Evolutionary conservation across 2,888 invertebrate genomes (phyloP).

Genomic region (Erpobdella octoculata): DNA sequence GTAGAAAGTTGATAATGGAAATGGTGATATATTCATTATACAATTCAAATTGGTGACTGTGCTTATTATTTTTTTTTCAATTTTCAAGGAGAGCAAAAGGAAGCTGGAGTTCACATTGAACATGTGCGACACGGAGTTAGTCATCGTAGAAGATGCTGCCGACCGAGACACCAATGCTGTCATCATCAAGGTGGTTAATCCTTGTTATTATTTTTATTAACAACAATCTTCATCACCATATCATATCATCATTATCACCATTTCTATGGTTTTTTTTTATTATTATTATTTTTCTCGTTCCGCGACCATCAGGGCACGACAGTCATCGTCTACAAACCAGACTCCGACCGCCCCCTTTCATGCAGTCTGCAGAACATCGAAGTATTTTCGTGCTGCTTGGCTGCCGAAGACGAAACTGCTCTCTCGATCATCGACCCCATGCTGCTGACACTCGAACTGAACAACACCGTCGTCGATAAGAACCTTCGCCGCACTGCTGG

Average conservation of each 20-base stretch:
- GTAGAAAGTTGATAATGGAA: too few species aligned
- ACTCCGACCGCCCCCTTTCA: constrained; percentile 67
- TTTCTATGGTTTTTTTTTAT: neutral
- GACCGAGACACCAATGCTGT: constrained; percentile 84
- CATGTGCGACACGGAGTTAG: constrained; percentile 87
- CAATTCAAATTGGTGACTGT: neutral
- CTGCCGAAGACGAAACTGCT: constrained; percentile 83
- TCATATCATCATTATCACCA: neutral
- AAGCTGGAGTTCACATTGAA: constrained; percentile 77
- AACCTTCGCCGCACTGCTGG: neutral
- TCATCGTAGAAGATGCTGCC: constrained; percentile 82
- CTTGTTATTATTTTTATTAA: neutral
- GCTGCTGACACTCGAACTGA: constrained; percentile 44
- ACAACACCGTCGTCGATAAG: neutral
- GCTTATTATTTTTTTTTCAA: neutral
- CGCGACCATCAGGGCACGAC: constrained; percentile 69
- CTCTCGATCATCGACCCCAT: constrained; percentile 73
- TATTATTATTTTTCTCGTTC: neutral
- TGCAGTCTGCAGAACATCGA: constrained; percentile 77
- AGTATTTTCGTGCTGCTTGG: constrained; percentile 82
- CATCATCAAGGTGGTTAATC: constrained; percentile 66
- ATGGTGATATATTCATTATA: neutral
- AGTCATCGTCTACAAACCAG: constrained; percentile 69
- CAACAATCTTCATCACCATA: too few species aligned
- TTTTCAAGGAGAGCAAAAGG: neutral